Conservation (phyloP, 2,888 invertebrate genomes). For the Amiota minor region DNA sequence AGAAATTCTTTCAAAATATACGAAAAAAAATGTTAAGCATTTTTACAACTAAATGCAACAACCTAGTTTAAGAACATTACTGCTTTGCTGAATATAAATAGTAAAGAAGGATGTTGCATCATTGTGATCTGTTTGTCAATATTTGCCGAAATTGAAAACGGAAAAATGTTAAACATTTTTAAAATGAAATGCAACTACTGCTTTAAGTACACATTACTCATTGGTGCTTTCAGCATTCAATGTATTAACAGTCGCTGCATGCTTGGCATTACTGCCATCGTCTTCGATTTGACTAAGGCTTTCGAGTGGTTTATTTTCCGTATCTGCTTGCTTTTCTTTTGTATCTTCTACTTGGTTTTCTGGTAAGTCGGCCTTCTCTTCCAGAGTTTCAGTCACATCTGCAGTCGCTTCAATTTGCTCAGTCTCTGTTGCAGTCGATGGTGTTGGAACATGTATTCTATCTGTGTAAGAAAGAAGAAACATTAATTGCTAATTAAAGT, state of each 20-base stretch:
- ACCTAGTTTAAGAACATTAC: not conserved
- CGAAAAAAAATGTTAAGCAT: not conserved
- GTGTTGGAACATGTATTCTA: no score
- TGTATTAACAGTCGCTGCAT: no score
- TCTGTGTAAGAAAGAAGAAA: not conserved
- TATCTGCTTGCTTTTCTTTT: not conserved
- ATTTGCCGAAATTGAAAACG: no score
- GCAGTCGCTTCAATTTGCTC: constrained; percentile 9
- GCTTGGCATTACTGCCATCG: no score
- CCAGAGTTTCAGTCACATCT: not conserved
- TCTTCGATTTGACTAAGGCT: no score
- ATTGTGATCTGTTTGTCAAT: no score
- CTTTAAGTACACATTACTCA: no score
- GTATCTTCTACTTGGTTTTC: not conserved
- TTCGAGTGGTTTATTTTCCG: not conserved
- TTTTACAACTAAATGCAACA: constrained; percentile 14
- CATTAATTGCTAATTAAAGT: not conserved
- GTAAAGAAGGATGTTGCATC: not conserved
- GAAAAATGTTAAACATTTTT: no score
- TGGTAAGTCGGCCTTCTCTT: not conserved
- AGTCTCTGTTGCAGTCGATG: not conserved
- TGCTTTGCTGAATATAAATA: not conserved
- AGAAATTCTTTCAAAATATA: not conserved
- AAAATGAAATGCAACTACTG: no score
- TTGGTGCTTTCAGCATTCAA: no score